phyloP scores from a whole-genome alignment of 2,797 vertebrate genomes.

The Danio jaintianensis region DNA sequence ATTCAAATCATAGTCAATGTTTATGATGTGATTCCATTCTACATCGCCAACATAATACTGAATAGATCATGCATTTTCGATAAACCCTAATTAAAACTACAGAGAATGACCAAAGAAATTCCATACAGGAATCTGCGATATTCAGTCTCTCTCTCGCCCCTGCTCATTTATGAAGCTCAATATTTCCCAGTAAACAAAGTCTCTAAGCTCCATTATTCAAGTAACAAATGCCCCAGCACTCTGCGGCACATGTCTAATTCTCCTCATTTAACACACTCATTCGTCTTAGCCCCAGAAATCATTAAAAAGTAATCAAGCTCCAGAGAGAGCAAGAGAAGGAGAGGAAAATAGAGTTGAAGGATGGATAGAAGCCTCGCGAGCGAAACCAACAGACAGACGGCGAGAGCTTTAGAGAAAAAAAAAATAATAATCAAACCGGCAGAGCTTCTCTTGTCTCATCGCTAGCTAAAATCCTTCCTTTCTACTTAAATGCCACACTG shows the following conservation, averaged over 20 bases:
- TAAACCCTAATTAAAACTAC: not conserved
- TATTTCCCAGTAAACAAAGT: conserved; percentile 65
- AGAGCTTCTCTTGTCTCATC: conserved; percentile 51
- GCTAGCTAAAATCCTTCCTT: conserved; percentile 62
- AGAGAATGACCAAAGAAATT: conserved; percentile 19
- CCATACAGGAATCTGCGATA: conserved; percentile 4
- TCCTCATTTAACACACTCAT: conserved; percentile 83
- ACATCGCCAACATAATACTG: not conserved
- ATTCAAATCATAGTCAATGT: not conserved
- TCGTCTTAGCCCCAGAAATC: conserved; percentile 84
- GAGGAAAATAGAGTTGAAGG: conserved; percentile 63
- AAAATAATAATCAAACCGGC: conserved; percentile 17
- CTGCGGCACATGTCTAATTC: conserved; percentile 80
- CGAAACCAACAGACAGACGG: conserved; percentile 56
- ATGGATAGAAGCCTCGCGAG: conserved; percentile 42
- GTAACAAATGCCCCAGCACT: conserved; percentile 78
- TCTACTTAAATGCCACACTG: conserved; percentile 68
- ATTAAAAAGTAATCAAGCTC: conserved; percentile 86
- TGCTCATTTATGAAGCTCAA: conserved; percentile 44
- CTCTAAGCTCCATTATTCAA: conserved; percentile 77
- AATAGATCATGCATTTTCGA: conserved; percentile 8
- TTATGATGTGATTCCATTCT: not conserved
- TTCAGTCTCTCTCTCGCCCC: not conserved
- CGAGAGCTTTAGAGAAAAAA: conserved; percentile 3
- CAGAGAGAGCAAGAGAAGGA: conserved; percentile 73